Conservation (phyloP, 2,888 invertebrate genomes). For the Lithophane ornitopus region DNA sequence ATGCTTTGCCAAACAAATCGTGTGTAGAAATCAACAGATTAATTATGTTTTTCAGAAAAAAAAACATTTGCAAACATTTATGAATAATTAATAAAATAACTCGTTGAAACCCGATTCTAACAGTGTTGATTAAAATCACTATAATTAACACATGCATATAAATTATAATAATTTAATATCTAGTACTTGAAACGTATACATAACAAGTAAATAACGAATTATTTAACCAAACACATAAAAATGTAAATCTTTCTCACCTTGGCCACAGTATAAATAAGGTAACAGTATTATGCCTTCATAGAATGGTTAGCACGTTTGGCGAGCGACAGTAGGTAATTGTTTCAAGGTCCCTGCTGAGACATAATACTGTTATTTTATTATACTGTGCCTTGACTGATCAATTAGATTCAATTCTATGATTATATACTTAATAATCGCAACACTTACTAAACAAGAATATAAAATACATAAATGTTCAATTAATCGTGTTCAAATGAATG, state of each 20-base stretch:
- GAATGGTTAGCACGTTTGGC: no score
- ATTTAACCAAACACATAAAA: slow-evolving; percentile 51
- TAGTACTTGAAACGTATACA: slow-evolving; percentile 11
- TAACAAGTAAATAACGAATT: slow-evolving; percentile 18
- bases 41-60: neutral
- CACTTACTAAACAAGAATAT: slow-evolving; percentile 38
- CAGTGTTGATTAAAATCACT: slow-evolving; percentile 38
- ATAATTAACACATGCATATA: slow-evolving; percentile 40
- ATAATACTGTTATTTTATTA: no score
- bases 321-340: no score
- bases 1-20: neutral
- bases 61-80: slow-evolving; percentile 4
- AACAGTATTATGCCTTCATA: no score
- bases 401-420: slow-evolving; percentile 55
- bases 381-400: slow-evolving; percentile 47
- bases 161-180: slow-evolving; percentile 23
- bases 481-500: slow-evolving; percentile 40
- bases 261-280: neutral
- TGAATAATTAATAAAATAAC: slow-evolving; percentile 5
- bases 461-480: slow-evolving; percentile 36
- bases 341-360: no score
- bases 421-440: slow-evolving; percentile 30
- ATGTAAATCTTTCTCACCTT: slow-evolving; percentile 61
- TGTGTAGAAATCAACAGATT: neutral
- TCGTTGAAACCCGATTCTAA: slow-evolving; percentile 12